Base-by-base conservation (phyloP, 2,113 vertebrate genomes). In the Esox niger region DNA sequence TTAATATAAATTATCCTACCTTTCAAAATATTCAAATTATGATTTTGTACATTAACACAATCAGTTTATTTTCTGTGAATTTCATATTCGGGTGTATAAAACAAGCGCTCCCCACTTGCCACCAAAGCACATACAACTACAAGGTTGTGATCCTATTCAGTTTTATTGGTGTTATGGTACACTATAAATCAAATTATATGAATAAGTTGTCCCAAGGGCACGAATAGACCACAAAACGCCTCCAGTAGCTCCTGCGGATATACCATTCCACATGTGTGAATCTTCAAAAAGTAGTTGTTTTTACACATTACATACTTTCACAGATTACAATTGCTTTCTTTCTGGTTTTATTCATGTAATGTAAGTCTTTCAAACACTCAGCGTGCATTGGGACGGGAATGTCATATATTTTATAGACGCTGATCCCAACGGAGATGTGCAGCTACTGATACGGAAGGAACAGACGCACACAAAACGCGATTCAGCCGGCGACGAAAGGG, bases 401-500 rank as follows among this genome's bases (percentile, higher is more conserved):
- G 38, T 43, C 11, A 15, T 17, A 43, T 43, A 43, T 52, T 52
- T 6, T 21, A 52, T 52, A n/a, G 47, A 43, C 38, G 17, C 38
- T 43, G 17, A 43, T 43, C 11, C 3, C 38, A 43, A 17, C 17
- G 38, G 38, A 52, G 47, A 2, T 52, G 47, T 23, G 20, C 6
- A n/a, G 15, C 7, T 2, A 52, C n/a, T 20, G 47, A 52, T 52
- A 59, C 17, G 20, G 27, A 59, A 59, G 57, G 10, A 59, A 29
- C 25, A 59, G 57, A 57, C 55, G 6, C 30, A 6, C 29, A 59
- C 56, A 6, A 31, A 20, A 59, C 29, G 21, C 21, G 73, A 43
- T 15, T 43, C 38, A 17, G 46, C 23, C 7, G n/a, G 69, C 69
- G 61, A 27, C 29, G 64, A 25, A 71, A 47, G 67, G 77, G 81